These are phyloP conservation scores for Athalia cordata DNA, from an alignment of 2,888 invertebrate genomes.

Conservation along the genomic window DNA sequence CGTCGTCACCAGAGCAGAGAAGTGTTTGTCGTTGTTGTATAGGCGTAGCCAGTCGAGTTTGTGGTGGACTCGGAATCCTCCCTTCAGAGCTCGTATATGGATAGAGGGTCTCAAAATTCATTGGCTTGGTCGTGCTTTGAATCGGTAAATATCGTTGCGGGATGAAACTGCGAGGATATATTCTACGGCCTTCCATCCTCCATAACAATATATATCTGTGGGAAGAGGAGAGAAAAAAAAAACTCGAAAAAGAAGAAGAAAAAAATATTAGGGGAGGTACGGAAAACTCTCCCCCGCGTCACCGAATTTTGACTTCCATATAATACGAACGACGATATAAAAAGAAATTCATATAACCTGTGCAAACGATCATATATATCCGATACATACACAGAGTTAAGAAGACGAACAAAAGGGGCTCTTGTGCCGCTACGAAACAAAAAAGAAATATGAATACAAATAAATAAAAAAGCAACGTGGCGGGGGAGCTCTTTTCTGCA, in stretches of 20 bases:
- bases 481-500: conserved; percentile 12
- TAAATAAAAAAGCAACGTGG: not conserved
- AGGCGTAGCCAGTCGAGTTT: conserved; percentile 2
- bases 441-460: no score
- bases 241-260: not conserved
- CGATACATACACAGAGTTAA: not conserved
- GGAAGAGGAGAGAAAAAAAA: not conserved
- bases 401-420: conserved; percentile 23
- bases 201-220: no score
- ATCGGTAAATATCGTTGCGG: conserved; percentile 14
- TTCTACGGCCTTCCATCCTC: not conserved
- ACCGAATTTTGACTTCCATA: conserved; percentile 18
- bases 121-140: conserved; percentile 20
- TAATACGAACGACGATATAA: not conserved
- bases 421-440: not conserved
- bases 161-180: conserved; percentile 11
- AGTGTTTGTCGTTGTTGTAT: not conserved
- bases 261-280: not conserved
- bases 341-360: conserved; percentile 23
- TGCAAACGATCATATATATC: conserved; percentile 5
- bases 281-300: not conserved
- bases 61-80: conserved; percentile 8
- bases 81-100: conserved; percentile 1
- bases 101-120: conserved; percentile 6
- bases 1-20: no score